A percentile compares a stretch with the other conserved stretches of the same genome.
These are phyloP conservation scores for Eupithecia abbreviata DNA, from an alignment of 2,888 invertebrate genomes.

Conservation along the genomic window DNA sequence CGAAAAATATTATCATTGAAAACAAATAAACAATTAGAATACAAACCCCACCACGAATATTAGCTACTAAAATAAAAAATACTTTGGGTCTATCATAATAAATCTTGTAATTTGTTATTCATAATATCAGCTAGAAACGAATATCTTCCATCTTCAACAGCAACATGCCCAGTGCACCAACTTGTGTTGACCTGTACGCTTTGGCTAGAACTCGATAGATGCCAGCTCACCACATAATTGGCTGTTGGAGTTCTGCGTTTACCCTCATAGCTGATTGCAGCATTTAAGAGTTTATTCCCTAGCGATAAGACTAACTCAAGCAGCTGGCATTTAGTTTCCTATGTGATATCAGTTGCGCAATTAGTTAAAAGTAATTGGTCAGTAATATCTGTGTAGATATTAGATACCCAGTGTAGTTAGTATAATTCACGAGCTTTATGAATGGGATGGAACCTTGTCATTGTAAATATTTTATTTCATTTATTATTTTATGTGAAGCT, in stretches of 20 bases:
- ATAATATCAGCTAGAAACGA: not conserved
- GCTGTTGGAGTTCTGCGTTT: slow-evolving; percentile 12
- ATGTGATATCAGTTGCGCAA: not conserved
- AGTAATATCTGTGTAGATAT: not conserved
- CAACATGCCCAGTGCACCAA: slow-evolving; percentile 1
- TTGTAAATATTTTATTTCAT: too few relatives aligned
- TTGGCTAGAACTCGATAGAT: not conserved
- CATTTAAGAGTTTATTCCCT: slow-evolving; percentile 23
- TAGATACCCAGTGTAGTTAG: not conserved
- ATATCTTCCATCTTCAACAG: not conserved
- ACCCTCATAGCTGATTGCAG: slow-evolving; percentile 6
- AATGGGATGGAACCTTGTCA: too few relatives aligned
- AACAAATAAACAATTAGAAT: too few relatives aligned
- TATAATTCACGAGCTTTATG: not conserved
- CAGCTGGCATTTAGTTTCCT: not conserved
- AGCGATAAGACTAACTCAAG: not conserved
- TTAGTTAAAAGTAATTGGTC: not conserved
- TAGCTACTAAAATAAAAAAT: too few relatives aligned
- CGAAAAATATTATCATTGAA: too few relatives aligned
- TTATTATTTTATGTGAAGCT: too few relatives aligned
- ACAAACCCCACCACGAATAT: too few relatives aligned
- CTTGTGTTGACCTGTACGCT: not conserved
- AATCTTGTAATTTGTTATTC: not conserved
- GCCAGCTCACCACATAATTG: slow-evolving; percentile 15
- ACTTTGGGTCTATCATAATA: not conserved